Conservation (phyloP, 2,888 invertebrate genomes). For the Azorinus chamasolen region DNA sequence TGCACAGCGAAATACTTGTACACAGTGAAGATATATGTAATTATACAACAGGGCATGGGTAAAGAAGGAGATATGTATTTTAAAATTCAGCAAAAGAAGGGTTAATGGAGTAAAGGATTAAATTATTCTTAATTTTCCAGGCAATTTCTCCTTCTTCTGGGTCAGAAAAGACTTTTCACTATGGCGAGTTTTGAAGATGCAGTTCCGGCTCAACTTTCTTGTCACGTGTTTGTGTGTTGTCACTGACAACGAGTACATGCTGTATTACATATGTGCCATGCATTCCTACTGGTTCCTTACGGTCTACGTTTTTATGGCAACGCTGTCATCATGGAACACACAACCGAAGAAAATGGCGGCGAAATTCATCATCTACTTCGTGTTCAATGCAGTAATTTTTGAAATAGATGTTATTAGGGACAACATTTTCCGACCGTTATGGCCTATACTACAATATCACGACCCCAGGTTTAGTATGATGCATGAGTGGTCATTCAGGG, state of each 20-base stretch:
- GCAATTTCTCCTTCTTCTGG: constrained; percentile 83
- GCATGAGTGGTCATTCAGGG: constrained; percentile 79
- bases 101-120: neutral
- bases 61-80: too few relatives aligned
- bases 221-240: constrained; percentile 73
- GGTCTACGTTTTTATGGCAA: constrained; percentile 77
- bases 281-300: constrained; percentile 82
- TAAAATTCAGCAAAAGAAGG: too few relatives aligned
- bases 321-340: constrained; percentile 72
- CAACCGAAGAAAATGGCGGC: constrained; percentile 71
- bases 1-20: too few relatives aligned
- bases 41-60: too few relatives aligned
- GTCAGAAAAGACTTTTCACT: constrained; percentile 75
- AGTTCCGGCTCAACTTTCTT: constrained; percentile 81
- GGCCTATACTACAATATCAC: constrained; percentile 69
- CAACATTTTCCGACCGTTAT: constrained; percentile 71
- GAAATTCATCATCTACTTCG: constrained; percentile 73
- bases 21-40: too few relatives aligned
- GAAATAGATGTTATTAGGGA: constrained; percentile 69
- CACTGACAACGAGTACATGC: constrained; percentile 79
- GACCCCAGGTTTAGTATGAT: constrained; percentile 62
- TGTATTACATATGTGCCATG: constrained; percentile 83
- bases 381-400: constrained; percentile 73
- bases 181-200: constrained; percentile 79
- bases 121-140: constrained; percentile 59